Percentiles rank a stretch among this genome's conserved stretches.
These are phyloP conservation scores for Bufotes viridis DNA, from an alignment of 2,797 vertebrate species.

Conservation along the genomic window DNA sequence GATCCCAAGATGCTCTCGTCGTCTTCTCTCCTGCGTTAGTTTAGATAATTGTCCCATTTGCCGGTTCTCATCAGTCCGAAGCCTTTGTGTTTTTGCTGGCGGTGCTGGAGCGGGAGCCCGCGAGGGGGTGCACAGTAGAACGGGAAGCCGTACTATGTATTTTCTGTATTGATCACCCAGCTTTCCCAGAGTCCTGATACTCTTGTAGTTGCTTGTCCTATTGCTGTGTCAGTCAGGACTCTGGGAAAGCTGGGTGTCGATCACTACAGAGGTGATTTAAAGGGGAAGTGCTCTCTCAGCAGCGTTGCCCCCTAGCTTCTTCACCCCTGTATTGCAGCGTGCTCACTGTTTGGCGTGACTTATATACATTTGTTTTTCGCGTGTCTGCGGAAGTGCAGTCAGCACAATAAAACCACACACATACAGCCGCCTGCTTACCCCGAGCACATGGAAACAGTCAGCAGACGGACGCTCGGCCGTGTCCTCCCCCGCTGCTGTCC, in stretches of 20 bases:
- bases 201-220: too few species aligned
- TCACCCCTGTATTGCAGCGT: not conserved
- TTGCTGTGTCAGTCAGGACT: not conserved
- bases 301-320: not conserved
- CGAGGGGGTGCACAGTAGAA: not conserved
- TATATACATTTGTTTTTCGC: not conserved
- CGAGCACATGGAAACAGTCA: constrained; percentile 13
- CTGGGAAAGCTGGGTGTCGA: not conserved
- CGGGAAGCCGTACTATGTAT: too few species aligned
- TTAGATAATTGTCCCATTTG: constrained; percentile 29
- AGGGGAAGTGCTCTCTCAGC: not conserved
- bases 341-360: not conserved
- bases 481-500: not conserved
- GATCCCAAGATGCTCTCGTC: constrained; percentile 2
- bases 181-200: not conserved
- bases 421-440: constrained; percentile 42
- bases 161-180: not conserved
- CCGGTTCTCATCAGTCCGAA: constrained; percentile 17
- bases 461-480: not conserved
- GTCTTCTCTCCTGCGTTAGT: constrained; percentile 9
- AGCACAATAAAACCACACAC: constrained; percentile 19
- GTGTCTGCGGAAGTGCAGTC: constrained; percentile 28
- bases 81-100: not conserved
- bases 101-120: not conserved
- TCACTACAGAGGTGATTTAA: not conserved